Percentiles rank a stretch among this genome's conserved stretches.
These are phyloP conservation scores for Sinocyclocheilus maitianheensis DNA, from an alignment of 2,113 vertebrate species.

Conservation along the genomic window DNA sequence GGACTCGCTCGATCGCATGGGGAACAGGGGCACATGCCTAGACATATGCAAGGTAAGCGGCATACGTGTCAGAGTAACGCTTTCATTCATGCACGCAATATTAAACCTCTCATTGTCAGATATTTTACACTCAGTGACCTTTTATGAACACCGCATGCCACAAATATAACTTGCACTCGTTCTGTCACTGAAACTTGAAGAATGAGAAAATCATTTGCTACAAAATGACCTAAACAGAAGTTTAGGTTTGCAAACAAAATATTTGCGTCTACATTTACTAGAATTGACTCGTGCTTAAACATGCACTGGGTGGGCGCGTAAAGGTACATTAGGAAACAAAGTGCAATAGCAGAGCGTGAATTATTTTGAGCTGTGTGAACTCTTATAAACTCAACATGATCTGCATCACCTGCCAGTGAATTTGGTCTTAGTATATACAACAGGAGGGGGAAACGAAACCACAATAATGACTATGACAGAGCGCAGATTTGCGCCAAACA, in stretches of 20 bases:
- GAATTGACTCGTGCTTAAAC: not conserved
- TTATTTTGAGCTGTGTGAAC: conserved; percentile 27
- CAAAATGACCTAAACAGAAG: not conserved
- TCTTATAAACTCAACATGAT: conserved; percentile 20
- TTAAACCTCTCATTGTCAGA: not conserved
- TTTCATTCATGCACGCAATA: conserved; percentile 1
- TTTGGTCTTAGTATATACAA: conserved; percentile 1
- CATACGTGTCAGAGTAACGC: not conserved
- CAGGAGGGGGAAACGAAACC: not conserved
- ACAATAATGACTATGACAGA: conserved; percentile 27
- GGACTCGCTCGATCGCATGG: conserved; percentile 95
- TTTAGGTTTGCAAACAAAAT: not conserved
- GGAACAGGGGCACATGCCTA: conserved; percentile 93
- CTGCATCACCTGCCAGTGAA: conserved; percentile 27
- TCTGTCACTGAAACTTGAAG: not conserved
- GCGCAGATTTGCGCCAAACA: conserved; percentile 16
- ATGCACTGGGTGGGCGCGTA: not conserved
- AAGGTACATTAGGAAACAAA: not conserved
- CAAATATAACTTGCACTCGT: not conserved
- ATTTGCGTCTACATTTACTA: not conserved
- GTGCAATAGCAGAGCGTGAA: not conserved
- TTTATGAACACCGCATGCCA: not conserved
- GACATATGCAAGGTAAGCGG: conserved; percentile 95
- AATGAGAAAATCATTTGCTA: not conserved
- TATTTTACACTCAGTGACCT: not conserved